Base-by-base conservation (phyloP, 1,140 invertebrate species). In the Oncopodura yosiiana region DNA sequence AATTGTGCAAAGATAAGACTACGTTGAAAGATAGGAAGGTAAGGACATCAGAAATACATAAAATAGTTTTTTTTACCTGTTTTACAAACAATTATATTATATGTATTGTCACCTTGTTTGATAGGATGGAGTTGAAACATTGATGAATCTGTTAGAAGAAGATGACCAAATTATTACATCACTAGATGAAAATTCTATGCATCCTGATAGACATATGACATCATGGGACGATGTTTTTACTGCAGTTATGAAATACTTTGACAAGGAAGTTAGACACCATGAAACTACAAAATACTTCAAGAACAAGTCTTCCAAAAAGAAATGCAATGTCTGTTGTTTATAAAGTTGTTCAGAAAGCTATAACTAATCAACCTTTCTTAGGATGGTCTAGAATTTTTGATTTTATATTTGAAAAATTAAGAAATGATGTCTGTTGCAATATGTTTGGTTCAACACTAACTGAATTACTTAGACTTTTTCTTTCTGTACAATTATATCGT, bases 321-420 rank as follows among this genome's bases (percentile, higher is more conserved):
- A 27, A 46, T 12, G 44, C 34, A 2, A 14, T 46, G 12, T 32
- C 30, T 46, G 44, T 46, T 18, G 26, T 46, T 32, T 27, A 32
- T 6, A 46, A 46, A 46, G 34, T 30, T 1, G 44, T 46, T 1
- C 30, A 19, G 29, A 46, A 46, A 32, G 30, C 44, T 11, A 46
- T 45, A 21, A 1, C 12, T 32, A 30, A 46, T 19, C 27, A 46
- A 19, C 44, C 44, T 16, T 46, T 32, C 16, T 16, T 46, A 4
- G 27, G 27, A 46, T 46, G 44, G 44, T 46, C 34, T 19, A 55
- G 34, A 32, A 46, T 55, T n/a, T 49, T 39, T 21, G 41, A 48
- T 24, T 55, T 55, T 32, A 42, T 55, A 27, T 16, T 24, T 18
- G 49, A 24, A 23, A 19, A 45, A 34, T 49, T 55, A 38, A 32